Conservation (phyloP, 2,888 invertebrate species). For the Drosophila mayaguana region DNA sequence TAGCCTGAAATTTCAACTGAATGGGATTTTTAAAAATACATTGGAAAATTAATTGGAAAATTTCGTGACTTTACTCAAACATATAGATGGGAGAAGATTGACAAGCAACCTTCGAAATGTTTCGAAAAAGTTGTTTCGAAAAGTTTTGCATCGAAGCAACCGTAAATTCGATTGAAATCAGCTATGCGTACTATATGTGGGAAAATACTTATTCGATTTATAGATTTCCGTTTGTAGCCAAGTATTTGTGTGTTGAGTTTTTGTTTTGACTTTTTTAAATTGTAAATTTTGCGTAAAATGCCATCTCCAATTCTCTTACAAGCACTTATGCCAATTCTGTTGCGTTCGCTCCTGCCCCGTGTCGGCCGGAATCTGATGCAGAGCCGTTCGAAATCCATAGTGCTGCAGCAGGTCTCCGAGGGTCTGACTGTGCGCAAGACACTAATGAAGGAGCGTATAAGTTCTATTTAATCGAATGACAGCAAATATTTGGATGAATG, state of each 20-base stretch:
- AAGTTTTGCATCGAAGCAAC: slow-evolving; percentile 8
- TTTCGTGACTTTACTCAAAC: slow-evolving; percentile 41
- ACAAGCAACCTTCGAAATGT: slow-evolving; percentile 6
- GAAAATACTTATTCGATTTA: not conserved
- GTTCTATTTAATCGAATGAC: not conserved
- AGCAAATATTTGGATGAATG: not conserved
- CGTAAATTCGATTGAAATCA: not conserved
- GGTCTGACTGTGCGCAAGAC: too few relatives aligned
- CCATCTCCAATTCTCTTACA: not conserved
- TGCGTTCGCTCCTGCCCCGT: not conserved
- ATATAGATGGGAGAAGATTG: not conserved
- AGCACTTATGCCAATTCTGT: slow-evolving; percentile 6
- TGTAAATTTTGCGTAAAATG: slow-evolving; percentile 11
- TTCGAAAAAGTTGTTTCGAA: not conserved
- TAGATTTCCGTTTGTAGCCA: not conserved
- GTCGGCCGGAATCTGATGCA: slow-evolving; percentile 13
- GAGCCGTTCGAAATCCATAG: slow-evolving; percentile 1
- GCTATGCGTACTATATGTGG: not conserved
- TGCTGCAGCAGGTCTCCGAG: slow-evolving; percentile 5
- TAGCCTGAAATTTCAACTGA: slow-evolving; percentile 21
- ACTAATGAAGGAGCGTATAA: not conserved
- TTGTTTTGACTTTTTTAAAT: not conserved
- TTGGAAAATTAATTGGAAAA: slow-evolving; percentile 53
- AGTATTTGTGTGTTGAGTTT: not conserved
- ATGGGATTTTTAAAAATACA: slow-evolving; percentile 38